Evolutionary conservation across 2,113 vertebrate species (phyloP).

Genomic region (Oncorhynchus clarkii): DNA sequence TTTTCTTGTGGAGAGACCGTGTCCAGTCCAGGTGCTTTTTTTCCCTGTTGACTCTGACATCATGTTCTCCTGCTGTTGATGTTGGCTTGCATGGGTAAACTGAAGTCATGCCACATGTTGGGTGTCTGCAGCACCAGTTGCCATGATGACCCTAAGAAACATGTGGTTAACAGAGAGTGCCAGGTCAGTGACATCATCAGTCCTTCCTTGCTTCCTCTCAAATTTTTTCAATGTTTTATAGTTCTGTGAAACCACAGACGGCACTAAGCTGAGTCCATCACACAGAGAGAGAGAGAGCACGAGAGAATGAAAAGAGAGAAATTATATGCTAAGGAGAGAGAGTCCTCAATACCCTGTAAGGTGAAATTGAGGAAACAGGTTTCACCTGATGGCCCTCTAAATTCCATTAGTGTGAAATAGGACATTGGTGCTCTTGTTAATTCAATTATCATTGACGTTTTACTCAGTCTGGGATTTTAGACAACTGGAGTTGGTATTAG

Average conservation of each 20-base stretch:
- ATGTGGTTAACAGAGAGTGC: conserved; percentile 15
- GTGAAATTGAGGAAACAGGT: conserved; percentile 11
- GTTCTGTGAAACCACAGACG: conserved; percentile 31
- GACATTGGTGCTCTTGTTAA: background rate
- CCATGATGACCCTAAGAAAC: conserved; percentile 53
- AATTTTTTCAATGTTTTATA: background rate
- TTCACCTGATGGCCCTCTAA: conserved; percentile 30
- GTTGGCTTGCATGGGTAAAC: conserved; percentile 52
- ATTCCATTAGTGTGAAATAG: conserved; percentile 25
- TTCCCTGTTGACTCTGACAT: background rate
- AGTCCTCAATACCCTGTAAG: background rate
- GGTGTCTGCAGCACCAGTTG: conserved; percentile 59
- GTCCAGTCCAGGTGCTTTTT: background rate
- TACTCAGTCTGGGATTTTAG: background rate
- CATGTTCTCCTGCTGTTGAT: conserved; percentile 21
- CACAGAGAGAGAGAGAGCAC: conserved; percentile 46
- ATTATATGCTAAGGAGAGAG: conserved; percentile 6
- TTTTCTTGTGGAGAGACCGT: background rate
- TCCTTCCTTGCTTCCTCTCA: background rate
- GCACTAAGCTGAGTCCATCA: conserved; percentile 33
- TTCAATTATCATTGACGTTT: conserved; percentile 22
- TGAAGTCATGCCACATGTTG: conserved; percentile 68
- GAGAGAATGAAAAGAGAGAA: background rate
- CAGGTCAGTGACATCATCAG: conserved; percentile 44
- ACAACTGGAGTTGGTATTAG: background rate